Evolutionary conservation across 2,888 invertebrate species (phyloP), one percentile per base, ranked within the genome.

Genomic region (Dendrolimus houi): DNA sequence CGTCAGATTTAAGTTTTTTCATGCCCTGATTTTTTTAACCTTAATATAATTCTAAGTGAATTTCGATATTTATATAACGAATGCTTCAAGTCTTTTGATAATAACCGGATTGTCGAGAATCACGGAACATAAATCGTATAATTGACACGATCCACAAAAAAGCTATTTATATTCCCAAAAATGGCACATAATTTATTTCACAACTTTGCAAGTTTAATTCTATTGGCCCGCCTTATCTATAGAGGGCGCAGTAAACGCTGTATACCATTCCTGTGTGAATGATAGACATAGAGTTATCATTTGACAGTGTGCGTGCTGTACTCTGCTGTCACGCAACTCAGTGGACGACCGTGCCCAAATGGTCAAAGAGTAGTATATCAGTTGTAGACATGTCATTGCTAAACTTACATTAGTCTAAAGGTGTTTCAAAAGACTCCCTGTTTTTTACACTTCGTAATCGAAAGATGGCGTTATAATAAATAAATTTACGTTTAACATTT

Each of bases 221-320:
- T 73, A 79, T 78, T 74, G 75, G 69, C 71, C 60, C 64, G 60
- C 70, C 82, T 85, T 86, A 85, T 85, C 85, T 81, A 78, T 67
- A 70, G 72, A 77, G 74, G 79, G 75, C 42, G 59, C 62, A 66
- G 64, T 75, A 75, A 76, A 75, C 71, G 64, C 61, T 59, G 74
- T 75, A 75, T 68, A 83, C 81, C 81, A 84, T 87, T 86, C 79
- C 77, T 81, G 77, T 81, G 74, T 69, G 86, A 89, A 88, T 89
- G 89, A 90, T 89, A 86, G 88, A 87, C 87, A 71, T 81, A 71
- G 76, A 84, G 87, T 90, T 90, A 90, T 90, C 89, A 88, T 89
- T 89, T 90, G 89, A 90, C 89, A 89, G 87, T 71, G 84, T 87
- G 88, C 88, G 89, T 88, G 85, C 72, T 62, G 76, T 67, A 65